Evolutionary conservation across 2,888 invertebrate species (phyloP), one percentile per base, ranked within the genome.

Genomic region (Cataglyphis albicans): DNA sequence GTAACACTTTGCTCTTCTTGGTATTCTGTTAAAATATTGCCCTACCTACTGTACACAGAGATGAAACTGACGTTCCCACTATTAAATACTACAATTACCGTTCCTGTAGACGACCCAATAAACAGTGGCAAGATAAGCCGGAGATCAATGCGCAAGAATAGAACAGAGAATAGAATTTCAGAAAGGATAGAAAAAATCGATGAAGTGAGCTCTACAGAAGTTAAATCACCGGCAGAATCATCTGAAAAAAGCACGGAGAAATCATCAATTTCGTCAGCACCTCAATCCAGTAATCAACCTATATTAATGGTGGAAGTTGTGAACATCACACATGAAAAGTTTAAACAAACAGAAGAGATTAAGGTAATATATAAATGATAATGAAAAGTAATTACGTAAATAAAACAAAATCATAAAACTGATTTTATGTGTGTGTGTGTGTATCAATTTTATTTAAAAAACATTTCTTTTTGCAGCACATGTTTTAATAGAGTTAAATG

Each of bases 231-330:
- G 6, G 85, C 87, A 64, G 86, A 87, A 83, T 1, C 82, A 0
- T 55, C 76, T 15, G 88, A 89, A 15, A 84, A 81, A 65, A 57
- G 72, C 9, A 90, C 84, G 10, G 89, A 90, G 15, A 85, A 83
- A 63, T 35, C 61, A 35, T 32, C 81, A n/a, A 44, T 83, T 38
- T 78, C 82, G 7, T 18, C 85, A 55, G 78, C 59, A 1, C n/a
- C 85, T 10, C 80, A 83, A n/a, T 57, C 87, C 57, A 84, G 81
- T 80, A 72, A 86, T 35, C 95, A 95, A 87, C 96, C 96, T 18
- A 96, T 99, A 25, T 94, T 99, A 85, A 98, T 99, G 98, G 98
- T 97, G 0, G 98, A 99, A 95, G 98, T 98, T 32, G 98, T 98
- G 94, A 99, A 99, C 95, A 95, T 99, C 75, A 96, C 96, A 81